Percentiles rank a stretch among this genome's conserved stretches.
Conservation (phyloP, 2,888 invertebrate species). For the Drosophila siamana region DNA sequence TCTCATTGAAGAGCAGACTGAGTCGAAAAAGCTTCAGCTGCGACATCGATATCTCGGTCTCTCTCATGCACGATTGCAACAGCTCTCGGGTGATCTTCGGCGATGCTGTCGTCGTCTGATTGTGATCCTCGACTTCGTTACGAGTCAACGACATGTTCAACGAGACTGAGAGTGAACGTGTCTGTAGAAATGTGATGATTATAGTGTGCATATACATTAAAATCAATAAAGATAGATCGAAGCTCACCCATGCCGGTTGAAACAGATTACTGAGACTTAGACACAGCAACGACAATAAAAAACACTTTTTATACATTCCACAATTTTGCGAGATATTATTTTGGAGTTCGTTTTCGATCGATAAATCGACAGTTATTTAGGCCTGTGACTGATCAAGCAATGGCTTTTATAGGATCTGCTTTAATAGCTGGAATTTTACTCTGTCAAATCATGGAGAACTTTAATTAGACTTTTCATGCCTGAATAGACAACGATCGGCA, state of each 20-base stretch:
- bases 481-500: slow-evolving; percentile 40
- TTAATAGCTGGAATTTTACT: slow-evolving; percentile 45
- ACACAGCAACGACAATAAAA: slow-evolving; percentile 35
- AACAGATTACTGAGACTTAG: slow-evolving; percentile 41
- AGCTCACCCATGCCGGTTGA: slow-evolving; percentile 60
- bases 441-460: slow-evolving; percentile 1
- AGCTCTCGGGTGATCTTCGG: slow-evolving; percentile 59
- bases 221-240: neutral
- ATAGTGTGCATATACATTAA: neutral
- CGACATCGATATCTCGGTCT: slow-evolving; percentile 80
- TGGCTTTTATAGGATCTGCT: slow-evolving; percentile 48
- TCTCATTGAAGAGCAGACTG: slow-evolving; percentile 59
- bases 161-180: slow-evolving; percentile 69
- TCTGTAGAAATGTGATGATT: slow-evolving; percentile 26
- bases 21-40: slow-evolving; percentile 75
- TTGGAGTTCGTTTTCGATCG: neutral
- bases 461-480: slow-evolving; percentile 35
- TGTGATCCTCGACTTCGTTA: slow-evolving; percentile 50
- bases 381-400: neutral
- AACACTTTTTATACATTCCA: slow-evolving; percentile 36
- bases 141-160: slow-evolving; percentile 74
- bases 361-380: slow-evolving; percentile 7
- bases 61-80: slow-evolving; percentile 73
- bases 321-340: neutral
- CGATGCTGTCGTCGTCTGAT: slow-evolving; percentile 7